phyloP scores from a whole-genome alignment of 2,888 invertebrate species.

The Horisme vitalbata region DNA sequence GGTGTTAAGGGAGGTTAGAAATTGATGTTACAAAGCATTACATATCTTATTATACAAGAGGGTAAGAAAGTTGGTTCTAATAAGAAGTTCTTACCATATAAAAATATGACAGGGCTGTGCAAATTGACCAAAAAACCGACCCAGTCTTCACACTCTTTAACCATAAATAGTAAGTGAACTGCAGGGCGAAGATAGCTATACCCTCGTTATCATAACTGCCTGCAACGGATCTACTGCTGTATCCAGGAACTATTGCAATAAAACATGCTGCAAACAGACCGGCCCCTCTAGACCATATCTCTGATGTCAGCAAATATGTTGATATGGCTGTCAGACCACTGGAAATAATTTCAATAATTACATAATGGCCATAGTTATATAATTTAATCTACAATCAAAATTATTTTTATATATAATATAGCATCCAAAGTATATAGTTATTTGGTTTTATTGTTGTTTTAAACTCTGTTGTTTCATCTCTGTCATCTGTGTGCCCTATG shows the following conservation, averaged over 20 bases:
- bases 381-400: too few relatives aligned
- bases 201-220: slow-evolving; percentile 99
- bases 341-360: slow-evolving; percentile 44
- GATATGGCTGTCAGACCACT: slow-evolving; percentile 99
- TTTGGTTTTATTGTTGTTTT: too few relatives aligned
- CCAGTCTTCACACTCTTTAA: slow-evolving; percentile 99
- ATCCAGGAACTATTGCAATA: slow-evolving; percentile 99
- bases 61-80: not conserved
- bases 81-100: slow-evolving; percentile 92
- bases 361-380: too few relatives aligned
- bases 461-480: too few relatives aligned
- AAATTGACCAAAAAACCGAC: slow-evolving; percentile 97
- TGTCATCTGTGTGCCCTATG: too few relatives aligned
- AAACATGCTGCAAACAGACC: slow-evolving; percentile 99
- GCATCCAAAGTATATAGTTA: too few relatives aligned
- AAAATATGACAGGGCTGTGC: slow-evolving; percentile 98
- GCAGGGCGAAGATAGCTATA: slow-evolving; percentile 99
- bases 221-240: slow-evolving; percentile 99
- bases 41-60: too few relatives aligned
- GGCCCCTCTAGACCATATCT: slow-evolving; percentile 97
- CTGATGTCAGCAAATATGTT: slow-evolving; percentile 98
- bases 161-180: slow-evolving; percentile 99
- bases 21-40: too few relatives aligned
- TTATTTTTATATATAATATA: too few relatives aligned
- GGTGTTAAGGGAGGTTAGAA: too few relatives aligned